phyloP scores from a whole-genome alignment of 2,888 invertebrate species.

The Hesperia comma region DNA sequence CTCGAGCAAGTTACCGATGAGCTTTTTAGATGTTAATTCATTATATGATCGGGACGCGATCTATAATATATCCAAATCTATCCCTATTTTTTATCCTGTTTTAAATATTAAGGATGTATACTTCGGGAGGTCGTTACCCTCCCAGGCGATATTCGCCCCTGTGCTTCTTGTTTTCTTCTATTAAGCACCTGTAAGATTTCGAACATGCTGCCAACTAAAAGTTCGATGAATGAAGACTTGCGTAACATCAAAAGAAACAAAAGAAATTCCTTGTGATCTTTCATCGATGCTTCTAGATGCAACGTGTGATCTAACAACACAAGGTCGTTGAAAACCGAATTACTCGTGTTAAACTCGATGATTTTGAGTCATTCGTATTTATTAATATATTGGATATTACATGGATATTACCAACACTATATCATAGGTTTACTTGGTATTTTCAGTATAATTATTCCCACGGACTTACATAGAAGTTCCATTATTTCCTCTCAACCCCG shows the following conservation, averaged over 20 bases:
- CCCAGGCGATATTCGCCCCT: constrained; percentile 71
- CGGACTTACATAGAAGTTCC: constrained; percentile 16
- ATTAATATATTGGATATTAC: constrained; percentile 24
- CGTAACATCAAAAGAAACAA: background rate
- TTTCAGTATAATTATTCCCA: constrained; percentile 7
- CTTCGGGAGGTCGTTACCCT: constrained; percentile 64
- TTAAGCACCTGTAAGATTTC: constrained; percentile 56
- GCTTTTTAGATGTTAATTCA: constrained; percentile 38
- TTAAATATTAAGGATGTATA: constrained; percentile 80
- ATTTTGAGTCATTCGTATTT: constrained; percentile 26
- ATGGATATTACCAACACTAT: constrained; percentile 14
- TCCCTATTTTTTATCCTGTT: constrained; percentile 83
- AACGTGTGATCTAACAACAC: constrained; percentile 54
- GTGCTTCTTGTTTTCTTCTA: constrained; percentile 82
- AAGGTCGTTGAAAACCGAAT: constrained; percentile 65
- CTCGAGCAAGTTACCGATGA: constrained; percentile 29
- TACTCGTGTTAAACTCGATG: constrained; percentile 59
- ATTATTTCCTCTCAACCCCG: constrained; percentile 34
- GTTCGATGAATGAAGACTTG: constrained; percentile 49
- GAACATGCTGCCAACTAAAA: constrained; percentile 57
- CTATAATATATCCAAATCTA: constrained; percentile 80
- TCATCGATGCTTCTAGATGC: constrained; percentile 60
- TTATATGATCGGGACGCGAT: constrained; percentile 48
- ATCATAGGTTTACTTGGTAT: constrained; percentile 27
- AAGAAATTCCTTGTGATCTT: constrained; percentile 21